Conservation (phyloP, 2,888 invertebrate species). For the Plebejus melissa region DNA sequence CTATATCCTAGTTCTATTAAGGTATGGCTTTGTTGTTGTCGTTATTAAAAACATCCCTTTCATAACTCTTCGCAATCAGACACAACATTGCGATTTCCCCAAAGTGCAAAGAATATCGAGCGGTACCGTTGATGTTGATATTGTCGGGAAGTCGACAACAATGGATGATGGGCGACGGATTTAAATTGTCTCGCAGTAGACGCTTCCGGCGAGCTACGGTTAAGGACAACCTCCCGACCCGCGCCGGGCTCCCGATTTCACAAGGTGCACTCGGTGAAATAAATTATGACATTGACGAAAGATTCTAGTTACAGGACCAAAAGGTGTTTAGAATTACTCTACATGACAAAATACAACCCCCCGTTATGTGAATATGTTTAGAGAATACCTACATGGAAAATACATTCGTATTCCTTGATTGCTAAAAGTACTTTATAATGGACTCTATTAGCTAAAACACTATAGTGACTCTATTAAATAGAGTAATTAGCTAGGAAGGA, state of each 20-base stretch:
- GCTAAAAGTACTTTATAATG: too few species aligned
- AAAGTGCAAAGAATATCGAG: not conserved
- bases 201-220: constrained; percentile 57
- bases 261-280: not conserved
- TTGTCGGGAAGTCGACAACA: constrained; percentile 59
- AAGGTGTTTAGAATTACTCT: not conserved
- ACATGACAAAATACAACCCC: too few species aligned
- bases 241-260: constrained; percentile 35
- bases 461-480: too few species aligned
- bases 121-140: constrained; percentile 25
- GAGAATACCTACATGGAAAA: too few species aligned
- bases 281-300: not conserved
- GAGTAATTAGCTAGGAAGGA: not conserved
- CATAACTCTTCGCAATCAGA: not conserved
- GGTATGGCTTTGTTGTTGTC: too few species aligned
- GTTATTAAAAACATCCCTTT: too few species aligned
- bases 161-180: constrained; percentile 57
- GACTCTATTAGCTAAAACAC: too few species aligned
- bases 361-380: too few species aligned
- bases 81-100: not conserved
- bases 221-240: constrained; percentile 44
- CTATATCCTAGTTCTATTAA: too few species aligned
- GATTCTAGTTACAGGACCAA: not conserved
- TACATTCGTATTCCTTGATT: too few species aligned
- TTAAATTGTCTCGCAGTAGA: constrained; percentile 73